A percentile compares a stretch with the other conserved stretches of the same genome.
These are phyloP conservation scores for Bubalus kerabau DNA, from an alignment of 2,113 vertebrate genomes.

Conservation along the genomic window DNA sequence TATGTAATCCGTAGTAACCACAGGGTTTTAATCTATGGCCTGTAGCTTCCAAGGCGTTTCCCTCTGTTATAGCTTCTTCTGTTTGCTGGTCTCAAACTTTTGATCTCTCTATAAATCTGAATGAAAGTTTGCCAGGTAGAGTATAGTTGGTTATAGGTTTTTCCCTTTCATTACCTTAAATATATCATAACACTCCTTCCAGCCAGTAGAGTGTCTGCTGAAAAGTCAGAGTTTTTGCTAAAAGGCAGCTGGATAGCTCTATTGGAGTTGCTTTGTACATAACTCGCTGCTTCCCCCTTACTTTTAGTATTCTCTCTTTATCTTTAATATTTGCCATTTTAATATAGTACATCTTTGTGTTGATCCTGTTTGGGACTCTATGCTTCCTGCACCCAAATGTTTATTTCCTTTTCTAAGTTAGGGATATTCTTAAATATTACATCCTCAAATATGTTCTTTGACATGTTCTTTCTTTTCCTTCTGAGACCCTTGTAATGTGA, in stretches of 20 bases:
- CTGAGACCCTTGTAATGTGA: background rate
- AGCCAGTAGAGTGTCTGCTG: background rate
- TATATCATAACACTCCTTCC: background rate
- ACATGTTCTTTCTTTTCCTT: background rate
- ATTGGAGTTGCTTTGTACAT: background rate
- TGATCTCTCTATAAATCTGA: background rate
- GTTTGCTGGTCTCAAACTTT: background rate
- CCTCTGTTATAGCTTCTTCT: no score
- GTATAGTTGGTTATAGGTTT: background rate
- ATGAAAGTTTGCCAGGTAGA: background rate
- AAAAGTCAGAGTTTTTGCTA: background rate
- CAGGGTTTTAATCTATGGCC: no score
- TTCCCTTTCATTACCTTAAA: background rate
- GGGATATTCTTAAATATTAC: background rate
- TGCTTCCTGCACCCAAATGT: background rate
- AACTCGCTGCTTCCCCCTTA: background rate
- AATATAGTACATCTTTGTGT: background rate
- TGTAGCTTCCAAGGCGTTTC: no score
- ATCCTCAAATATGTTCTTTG: background rate
- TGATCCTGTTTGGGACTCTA: background rate
- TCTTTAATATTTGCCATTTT: background rate
- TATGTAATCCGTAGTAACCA: no score
- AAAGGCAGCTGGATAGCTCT: background rate
- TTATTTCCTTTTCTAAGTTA: background rate
- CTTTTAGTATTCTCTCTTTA: background rate